Evolutionary conservation across 2,888 invertebrate species (phyloP), one percentile per base, ranked within the genome.

Genomic region (Cryptus viduatorius): DNA sequence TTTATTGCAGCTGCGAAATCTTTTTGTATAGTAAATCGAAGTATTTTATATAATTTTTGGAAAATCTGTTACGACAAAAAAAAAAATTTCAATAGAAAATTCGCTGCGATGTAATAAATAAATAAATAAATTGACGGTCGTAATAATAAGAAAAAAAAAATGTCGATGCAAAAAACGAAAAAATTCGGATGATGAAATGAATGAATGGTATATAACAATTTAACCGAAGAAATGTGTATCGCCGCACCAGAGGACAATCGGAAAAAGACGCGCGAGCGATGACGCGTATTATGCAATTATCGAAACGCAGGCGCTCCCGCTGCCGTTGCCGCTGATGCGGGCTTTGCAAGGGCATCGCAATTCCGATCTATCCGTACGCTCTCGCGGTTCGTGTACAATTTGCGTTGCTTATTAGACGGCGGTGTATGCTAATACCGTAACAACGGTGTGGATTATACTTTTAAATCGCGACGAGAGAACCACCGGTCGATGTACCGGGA

Each of bases 401-500:
- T 90, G 90, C 90, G 89, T 91, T 90, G 90, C 91, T 92, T 90
- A 91, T 91, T 91, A 90, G 88, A 90, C 88, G 89, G 88, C 90
- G 89, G 90, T 87, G 82, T 89, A 90, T 89, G 89, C 88, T 89
- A 89, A 91, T 91, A 79, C 85, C 85, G 83, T 83, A 87, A 87
- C 88, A 87, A 87, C 85, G 82, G 87, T 82, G 73, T 73, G 71
- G 56, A 90, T 91, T 91, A 90, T 89, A 91, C 90, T 91, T 91
- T 90, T 83, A 91, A 90, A 91, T 90, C 87, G 87, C 86, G 89
- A 88, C 82, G 83, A 86, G 86, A 82, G 80, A 79, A 83, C 71
- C 83, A 76, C 67, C 78, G 73, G 77, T 69, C 86, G 83, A 77
- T 67, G 84, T 82, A 79, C 82, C 50, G 29, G 53, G 50, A 78